Percentiles rank a stretch among this genome's conserved stretches.
phyloP scores from a whole-genome alignment of 2,113 vertebrate species.

The Megaceryle torquata region DNA sequence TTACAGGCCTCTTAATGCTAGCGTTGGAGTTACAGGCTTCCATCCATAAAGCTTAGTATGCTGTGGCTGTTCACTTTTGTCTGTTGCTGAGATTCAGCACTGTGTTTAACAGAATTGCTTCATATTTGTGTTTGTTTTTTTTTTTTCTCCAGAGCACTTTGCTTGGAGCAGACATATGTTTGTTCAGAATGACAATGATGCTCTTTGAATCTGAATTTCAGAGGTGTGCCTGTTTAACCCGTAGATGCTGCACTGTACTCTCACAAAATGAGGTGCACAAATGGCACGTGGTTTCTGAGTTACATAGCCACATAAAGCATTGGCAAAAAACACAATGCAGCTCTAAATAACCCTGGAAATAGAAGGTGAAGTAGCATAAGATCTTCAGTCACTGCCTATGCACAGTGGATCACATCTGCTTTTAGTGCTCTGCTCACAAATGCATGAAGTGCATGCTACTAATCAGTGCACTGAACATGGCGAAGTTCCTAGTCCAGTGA shows the following conservation, averaged over 20 bases:
- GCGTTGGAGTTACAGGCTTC: conserved; percentile 11
- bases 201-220: conserved; percentile 53
- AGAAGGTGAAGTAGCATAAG: not conserved
- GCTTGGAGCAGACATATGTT: conserved; percentile 62
- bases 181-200: conserved; percentile 61
- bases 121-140: not conserved
- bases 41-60: not conserved
- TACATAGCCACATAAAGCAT: not conserved
- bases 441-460: conserved; percentile 57
- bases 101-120: conserved; percentile 41
- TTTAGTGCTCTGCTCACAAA: conserved; percentile 28
- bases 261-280: not conserved
- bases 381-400: not conserved
- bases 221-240: conserved; percentile 47
- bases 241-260: not conserved
- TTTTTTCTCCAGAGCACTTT: conserved; percentile 54
- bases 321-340: not conserved
- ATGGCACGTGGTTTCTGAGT: not conserved
- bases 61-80: conserved; percentile 7
- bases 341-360: not conserved
- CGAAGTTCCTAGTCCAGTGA: not conserved
- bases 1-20: not conserved
- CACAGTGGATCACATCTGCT: conserved; percentile 8
- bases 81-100: not conserved
- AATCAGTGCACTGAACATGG: not conserved